A percentile compares a stretch with the other conserved stretches of the same genome.
These are phyloP conservation scores for Caenorhabditis brenneri DNA, from an alignment of 1,140 invertebrate species.

Conservation along the genomic window DNA sequence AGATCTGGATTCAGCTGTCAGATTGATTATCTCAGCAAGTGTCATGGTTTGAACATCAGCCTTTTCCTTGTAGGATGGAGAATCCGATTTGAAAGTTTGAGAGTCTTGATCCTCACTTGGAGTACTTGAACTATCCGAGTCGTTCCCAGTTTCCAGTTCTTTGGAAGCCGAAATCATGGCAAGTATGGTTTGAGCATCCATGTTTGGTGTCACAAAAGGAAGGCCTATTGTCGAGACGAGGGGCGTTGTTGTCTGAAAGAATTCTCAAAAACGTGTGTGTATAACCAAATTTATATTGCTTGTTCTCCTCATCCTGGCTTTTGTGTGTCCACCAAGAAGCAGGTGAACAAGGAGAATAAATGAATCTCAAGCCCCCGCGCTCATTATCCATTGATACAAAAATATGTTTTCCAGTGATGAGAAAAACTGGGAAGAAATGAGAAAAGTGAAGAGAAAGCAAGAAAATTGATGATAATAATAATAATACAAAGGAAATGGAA, in stretches of 20 bases:
- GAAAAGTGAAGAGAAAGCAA: background rate
- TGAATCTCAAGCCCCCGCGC: background rate
- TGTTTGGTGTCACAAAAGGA: background rate
- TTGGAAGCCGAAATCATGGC: background rate
- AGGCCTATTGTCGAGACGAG: background rate
- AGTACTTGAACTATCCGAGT: background rate
- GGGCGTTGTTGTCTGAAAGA: slow-evolving; percentile 11
- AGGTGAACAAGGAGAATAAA: slow-evolving; percentile 40
- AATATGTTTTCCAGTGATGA: background rate
- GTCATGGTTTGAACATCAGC: background rate
- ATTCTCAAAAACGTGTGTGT: background rate
- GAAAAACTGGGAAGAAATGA: background rate
- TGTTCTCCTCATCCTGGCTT: background rate
- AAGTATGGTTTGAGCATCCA: background rate
- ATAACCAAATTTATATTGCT: background rate
- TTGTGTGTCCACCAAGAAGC: slow-evolving; percentile 5
- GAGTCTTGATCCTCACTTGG: background rate
- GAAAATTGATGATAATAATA: background rate
- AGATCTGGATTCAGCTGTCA: background rate
- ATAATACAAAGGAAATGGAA: background rate
- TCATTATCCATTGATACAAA: slow-evolving; percentile 1
- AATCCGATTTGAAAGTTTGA: too few species aligned
- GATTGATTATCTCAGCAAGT: background rate
- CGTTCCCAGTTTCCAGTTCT: background rate
- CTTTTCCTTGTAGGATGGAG: background rate